A percentile compares a stretch with the other conserved stretches of the same genome.
These are phyloP conservation scores for Denticeps clupeoides DNA, from an alignment of 2,797 vertebrate genomes.

Conservation along the genomic window DNA sequence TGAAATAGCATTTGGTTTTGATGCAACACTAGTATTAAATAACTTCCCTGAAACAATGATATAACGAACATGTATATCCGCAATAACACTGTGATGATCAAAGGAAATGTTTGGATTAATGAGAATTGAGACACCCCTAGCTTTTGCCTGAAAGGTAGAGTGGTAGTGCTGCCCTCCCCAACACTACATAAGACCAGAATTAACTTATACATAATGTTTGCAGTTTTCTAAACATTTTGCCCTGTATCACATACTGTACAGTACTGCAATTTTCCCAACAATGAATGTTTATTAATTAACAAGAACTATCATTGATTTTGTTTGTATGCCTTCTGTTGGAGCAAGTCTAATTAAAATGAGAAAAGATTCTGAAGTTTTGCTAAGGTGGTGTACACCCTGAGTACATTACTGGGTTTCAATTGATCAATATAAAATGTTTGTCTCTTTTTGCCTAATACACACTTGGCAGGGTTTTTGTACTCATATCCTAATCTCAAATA, in stretches of 20 bases:
- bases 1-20: no score
- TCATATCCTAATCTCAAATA: no score
- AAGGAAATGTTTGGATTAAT: no score
- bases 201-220: constrained; percentile 33
- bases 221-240: constrained; percentile 9
- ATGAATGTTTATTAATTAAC: constrained; percentile 25
- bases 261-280: neutral
- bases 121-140: no score
- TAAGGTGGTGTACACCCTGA: constrained; percentile 5
- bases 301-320: constrained; percentile 14
- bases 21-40: constrained; percentile 36
- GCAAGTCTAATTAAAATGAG: constrained; percentile 70
- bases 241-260: neutral
- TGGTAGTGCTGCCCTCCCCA: no score
- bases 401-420: constrained; percentile 11
- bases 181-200: no score
- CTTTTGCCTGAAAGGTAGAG: no score
- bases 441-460: neutral
- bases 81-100: no score
- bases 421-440: constrained; percentile 1
- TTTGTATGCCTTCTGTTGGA: constrained; percentile 62
- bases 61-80: no score
- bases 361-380: constrained; percentile 55
- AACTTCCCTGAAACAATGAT: no score
- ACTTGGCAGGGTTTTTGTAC: neutral